Evolutionary conservation across 2,888 invertebrate species (phyloP).

Genomic region (Mesodorylaimus sp.): DNA sequence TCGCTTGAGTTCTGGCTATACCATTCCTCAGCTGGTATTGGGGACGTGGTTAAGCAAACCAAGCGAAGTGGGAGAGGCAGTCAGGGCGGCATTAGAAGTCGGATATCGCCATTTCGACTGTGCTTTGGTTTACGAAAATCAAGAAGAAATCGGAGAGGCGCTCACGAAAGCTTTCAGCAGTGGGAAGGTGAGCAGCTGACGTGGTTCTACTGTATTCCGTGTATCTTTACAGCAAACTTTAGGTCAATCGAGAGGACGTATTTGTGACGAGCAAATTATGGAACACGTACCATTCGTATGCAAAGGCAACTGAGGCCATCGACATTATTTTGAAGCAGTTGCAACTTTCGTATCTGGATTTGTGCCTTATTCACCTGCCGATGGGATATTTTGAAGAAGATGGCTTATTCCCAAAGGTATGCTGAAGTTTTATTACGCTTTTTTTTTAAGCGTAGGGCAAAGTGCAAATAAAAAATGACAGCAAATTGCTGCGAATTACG

Average conservation of each 20-base stretch:
- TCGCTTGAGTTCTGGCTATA: slow-evolving; percentile 12
- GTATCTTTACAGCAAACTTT: too few species aligned
- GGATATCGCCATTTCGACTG: slow-evolving; percentile 35
- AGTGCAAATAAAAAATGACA: too few species aligned
- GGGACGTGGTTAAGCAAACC: slow-evolving; percentile 27
- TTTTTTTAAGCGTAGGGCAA: too few species aligned
- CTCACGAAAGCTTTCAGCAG: slow-evolving; percentile 29
- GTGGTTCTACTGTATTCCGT: too few species aligned
- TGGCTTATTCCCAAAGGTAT: slow-evolving; percentile 39
- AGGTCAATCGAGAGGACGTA: slow-evolving; percentile 21
- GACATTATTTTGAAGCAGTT: slow-evolving; percentile 15
- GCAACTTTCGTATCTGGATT: slow-evolving; percentile 21
- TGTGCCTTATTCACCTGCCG: slow-evolving; percentile 28
- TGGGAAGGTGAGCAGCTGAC: too few species aligned
- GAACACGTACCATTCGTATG: slow-evolving; percentile 27
- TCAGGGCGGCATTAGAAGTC: slow-evolving; percentile 21
- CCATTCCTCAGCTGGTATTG: slow-evolving; percentile 22
- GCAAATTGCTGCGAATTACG: too few species aligned
- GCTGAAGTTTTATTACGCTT: too few species aligned
- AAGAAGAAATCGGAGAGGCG: slow-evolving; percentile 32
- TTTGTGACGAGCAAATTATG: slow-evolving; percentile 29
- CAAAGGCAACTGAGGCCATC: slow-evolving; percentile 15
- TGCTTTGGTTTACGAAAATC: slow-evolving; percentile 33
- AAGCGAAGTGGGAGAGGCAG: slow-evolving; percentile 17
- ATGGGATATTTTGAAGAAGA: slow-evolving; percentile 5